Percentiles rank a stretch among this genome's conserved stretches.
These are phyloP conservation scores for Lycaon pictus DNA, from an alignment of 2,113 vertebrate genomes.

Conservation along the genomic window DNA sequence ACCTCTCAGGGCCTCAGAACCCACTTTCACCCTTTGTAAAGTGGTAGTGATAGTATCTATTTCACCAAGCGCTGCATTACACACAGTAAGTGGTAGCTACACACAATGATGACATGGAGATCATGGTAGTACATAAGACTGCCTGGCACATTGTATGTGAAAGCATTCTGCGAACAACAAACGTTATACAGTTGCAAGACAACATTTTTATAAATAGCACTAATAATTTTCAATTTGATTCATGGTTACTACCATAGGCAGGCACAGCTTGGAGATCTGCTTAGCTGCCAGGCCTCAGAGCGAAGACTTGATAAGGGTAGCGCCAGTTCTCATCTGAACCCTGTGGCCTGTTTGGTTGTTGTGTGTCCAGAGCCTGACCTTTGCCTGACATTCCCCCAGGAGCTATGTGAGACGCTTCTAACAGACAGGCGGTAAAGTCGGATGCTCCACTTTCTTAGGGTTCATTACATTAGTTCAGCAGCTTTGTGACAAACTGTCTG, in stretches of 20 bases:
- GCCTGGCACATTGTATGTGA: background rate
- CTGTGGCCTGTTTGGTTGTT: constrained; percentile 55
- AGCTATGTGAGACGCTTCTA: constrained; percentile 29
- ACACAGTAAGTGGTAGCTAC: background rate
- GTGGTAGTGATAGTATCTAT: background rate
- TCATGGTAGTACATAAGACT: background rate
- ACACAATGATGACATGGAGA: background rate
- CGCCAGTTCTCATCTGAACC: constrained; percentile 70
- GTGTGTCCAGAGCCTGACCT: constrained; percentile 68
- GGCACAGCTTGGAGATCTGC: constrained; percentile 46
- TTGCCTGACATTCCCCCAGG: constrained; percentile 71
- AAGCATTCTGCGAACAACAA: constrained; percentile 17
- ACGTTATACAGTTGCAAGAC: constrained; percentile 41
- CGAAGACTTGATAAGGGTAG: constrained; percentile 65
- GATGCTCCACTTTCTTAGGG: constrained; percentile 64
- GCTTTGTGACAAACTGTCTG: background rate
- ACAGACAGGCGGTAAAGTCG: background rate
- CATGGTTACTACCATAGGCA: constrained; percentile 55
- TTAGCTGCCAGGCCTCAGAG: constrained; percentile 57
- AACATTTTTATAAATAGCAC: constrained; percentile 73
- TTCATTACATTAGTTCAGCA: background rate
- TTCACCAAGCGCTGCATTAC: background rate
- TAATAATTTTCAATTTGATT: constrained; percentile 82
- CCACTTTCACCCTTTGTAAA: background rate
- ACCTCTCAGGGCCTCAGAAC: background rate